These are phyloP conservation scores for Drosophila parthenogenetica DNA, from an alignment of 2,888 invertebrate species.

Conservation along the genomic window DNA sequence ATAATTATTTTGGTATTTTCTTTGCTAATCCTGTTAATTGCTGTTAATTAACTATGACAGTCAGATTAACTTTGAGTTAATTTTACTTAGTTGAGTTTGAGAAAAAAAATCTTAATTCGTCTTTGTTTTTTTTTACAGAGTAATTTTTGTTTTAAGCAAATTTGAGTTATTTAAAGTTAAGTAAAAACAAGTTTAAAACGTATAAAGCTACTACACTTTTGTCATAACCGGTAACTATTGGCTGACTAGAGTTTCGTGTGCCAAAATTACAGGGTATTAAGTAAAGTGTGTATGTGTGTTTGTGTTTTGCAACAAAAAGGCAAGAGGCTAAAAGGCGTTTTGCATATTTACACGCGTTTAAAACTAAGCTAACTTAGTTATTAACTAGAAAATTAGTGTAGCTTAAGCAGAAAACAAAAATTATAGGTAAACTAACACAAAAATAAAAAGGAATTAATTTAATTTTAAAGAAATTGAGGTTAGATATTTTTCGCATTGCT, in stretches of 20 bases:
- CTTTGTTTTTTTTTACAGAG: background rate
- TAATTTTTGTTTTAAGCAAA: background rate
- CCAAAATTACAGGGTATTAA: conserved; percentile 16
- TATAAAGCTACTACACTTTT: conserved; percentile 6
- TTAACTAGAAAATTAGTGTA: conserved; percentile 16
- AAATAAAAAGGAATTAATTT: background rate
- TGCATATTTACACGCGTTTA: conserved; percentile 30
- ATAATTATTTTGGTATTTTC: conserved; percentile 13
- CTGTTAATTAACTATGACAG: conserved; percentile 59
- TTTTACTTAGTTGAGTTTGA: conserved; percentile 40
- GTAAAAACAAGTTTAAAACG: conserved; percentile 10
- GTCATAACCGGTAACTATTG: background rate
- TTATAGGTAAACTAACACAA: too few relatives aligned
- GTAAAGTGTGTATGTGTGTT: background rate
- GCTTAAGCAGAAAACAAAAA: too few relatives aligned
- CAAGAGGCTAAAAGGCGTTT: conserved; percentile 38
- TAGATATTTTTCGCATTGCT: too few relatives aligned
- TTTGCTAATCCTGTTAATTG: background rate
- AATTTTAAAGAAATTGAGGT: too few relatives aligned
- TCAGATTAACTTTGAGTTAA: conserved; percentile 64
- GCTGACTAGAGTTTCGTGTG: conserved; percentile 2
- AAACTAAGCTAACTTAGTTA: background rate
- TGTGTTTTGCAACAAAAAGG: conserved; percentile 42
- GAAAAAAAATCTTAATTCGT: conserved; percentile 5
- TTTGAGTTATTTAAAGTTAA: background rate